Conservation (phyloP, 2,888 invertebrate species). For the Baronia brevicornis region DNA sequence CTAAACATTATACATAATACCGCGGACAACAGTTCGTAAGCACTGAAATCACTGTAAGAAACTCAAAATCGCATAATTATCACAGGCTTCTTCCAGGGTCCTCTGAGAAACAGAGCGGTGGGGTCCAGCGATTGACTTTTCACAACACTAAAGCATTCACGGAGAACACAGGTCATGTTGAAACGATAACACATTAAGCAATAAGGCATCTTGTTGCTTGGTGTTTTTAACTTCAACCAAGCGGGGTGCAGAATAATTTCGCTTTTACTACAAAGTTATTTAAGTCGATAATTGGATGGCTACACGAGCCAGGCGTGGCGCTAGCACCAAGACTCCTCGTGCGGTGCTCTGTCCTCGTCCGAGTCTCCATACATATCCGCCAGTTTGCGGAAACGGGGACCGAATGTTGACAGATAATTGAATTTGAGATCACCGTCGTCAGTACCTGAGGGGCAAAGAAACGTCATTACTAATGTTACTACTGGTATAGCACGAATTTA, state of each 20-base stretch:
- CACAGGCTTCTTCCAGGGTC: slow-evolving; percentile 35
- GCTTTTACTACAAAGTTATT: slow-evolving; percentile 28
- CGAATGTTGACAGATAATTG: slow-evolving; percentile 95
- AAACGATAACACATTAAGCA: slow-evolving; percentile 31
- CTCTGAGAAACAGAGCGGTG: slow-evolving; percentile 33
- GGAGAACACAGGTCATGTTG: slow-evolving; percentile 24
- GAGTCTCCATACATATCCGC: slow-evolving; percentile 97
- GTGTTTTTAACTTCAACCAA: slow-evolving; percentile 24
- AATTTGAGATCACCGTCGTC: slow-evolving; percentile 95
- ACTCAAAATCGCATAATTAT: slow-evolving; percentile 29
- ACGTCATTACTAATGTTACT: too few relatives aligned
- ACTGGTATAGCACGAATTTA: too few relatives aligned
- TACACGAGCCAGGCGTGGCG: slow-evolving; percentile 68
- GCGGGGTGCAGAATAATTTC: slow-evolving; percentile 27
- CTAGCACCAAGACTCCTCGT: slow-evolving; percentile 91
- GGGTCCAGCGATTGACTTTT: slow-evolving; percentile 24
- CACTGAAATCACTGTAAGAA: too few relatives aligned
- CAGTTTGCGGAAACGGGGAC: slow-evolving; percentile 94
- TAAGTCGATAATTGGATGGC: slow-evolving; percentile 38
- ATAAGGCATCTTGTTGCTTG: slow-evolving; percentile 53
- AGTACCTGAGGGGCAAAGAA: slow-evolving; percentile 71
- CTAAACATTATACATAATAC: too few relatives aligned
- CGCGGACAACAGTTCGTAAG: too few relatives aligned
- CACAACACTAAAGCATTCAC: slow-evolving; percentile 23
- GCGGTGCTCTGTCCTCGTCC: slow-evolving; percentile 86